Evolutionary conservation across 2,888 invertebrate genomes (phyloP), one percentile per base, ranked within the genome.

Genomic region (Coenonympha glycerion): DNA sequence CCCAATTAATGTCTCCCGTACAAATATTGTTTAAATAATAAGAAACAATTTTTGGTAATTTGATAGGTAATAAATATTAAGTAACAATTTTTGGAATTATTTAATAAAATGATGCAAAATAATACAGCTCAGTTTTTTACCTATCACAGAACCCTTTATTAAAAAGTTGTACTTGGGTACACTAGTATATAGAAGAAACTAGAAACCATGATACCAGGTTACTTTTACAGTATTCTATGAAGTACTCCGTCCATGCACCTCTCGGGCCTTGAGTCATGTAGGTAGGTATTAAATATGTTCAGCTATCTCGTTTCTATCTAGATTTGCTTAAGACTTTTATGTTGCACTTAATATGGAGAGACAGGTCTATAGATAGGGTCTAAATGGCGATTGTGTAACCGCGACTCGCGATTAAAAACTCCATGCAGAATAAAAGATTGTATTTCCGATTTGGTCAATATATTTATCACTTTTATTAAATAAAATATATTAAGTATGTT

Each of bases 261-360:
- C 22, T n/a, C n/a, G n/a, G n/a, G n/a, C n/a, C n/a, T n/a, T n/a
- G 15, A 15, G 2, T 11, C 30, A 13, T 24, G 5, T 26, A 19
- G 11, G 9, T 13, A 6, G 30, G 6, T 6, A 9, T 34, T 11
- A 9, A 30, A n/a, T 45, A 40, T 15, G 31, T 40, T 47, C 15
- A n/a, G 24, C 24, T 18, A 5, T 18, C 18, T 26, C 6, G 6
- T 4, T 4, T 13, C n/a, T 47, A 6, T 47, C 42, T 47, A 39
- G 52, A 44, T 47, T 42, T 42, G 22, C 31, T 52, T 47, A 44
- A 24, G 21, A 42, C 47, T 37, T 28, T 51, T 44, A 30, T 41
- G 34, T 36, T 16, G 41, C 41, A 19, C 47, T 47, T 6, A 48
- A 39, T 44, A 44, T 39, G 46, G 46, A 28, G 19, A 46, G 22